Percentiles rank a stretch among this genome's conserved stretches.
These are phyloP conservation scores for Heliconius hortense DNA, from an alignment of 2,888 invertebrate species.

Conservation along the genomic window DNA sequence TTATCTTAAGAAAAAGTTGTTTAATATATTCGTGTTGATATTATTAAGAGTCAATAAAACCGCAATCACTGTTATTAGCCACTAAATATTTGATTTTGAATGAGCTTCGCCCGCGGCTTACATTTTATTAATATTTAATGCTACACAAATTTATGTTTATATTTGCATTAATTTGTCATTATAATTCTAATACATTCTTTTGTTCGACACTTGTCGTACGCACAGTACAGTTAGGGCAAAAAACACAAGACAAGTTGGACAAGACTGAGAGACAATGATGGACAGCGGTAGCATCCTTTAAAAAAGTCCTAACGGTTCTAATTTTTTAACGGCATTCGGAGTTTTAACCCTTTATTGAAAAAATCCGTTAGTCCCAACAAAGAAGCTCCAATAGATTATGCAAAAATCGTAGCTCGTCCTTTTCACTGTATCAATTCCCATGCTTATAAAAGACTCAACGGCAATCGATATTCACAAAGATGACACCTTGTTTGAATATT, in stretches of 20 bases:
- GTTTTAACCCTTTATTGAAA: conserved; percentile 67
- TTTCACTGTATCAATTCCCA: conserved; percentile 79
- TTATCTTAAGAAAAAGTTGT: conserved; percentile 6
- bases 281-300: conserved; percentile 60
- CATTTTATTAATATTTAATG: conserved; percentile 43
- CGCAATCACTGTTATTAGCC: conserved; percentile 38
- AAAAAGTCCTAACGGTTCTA: conserved; percentile 70
- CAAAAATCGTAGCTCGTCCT: conserved; percentile 77
- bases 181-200: conserved; percentile 47
- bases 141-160: conserved; percentile 41
- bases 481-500: conserved; percentile 83
- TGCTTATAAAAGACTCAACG: conserved; percentile 72
- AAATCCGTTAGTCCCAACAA: conserved; percentile 73
- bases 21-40: conserved; percentile 25
- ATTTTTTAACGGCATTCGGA: conserved; percentile 63
- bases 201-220: conserved; percentile 51
- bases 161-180: conserved; percentile 49
- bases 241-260: conserved; percentile 39
- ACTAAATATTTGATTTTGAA: conserved; percentile 41
- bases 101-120: conserved; percentile 40
- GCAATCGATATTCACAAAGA: conserved; percentile 81
- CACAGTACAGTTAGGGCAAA: conserved; percentile 57
- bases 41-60: conserved; percentile 41
- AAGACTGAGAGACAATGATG: conserved; percentile 44
- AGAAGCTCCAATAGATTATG: conserved; percentile 75